phyloP scores from a whole-genome alignment of 2,113 vertebrate species.

The Xiphias gladius region DNA sequence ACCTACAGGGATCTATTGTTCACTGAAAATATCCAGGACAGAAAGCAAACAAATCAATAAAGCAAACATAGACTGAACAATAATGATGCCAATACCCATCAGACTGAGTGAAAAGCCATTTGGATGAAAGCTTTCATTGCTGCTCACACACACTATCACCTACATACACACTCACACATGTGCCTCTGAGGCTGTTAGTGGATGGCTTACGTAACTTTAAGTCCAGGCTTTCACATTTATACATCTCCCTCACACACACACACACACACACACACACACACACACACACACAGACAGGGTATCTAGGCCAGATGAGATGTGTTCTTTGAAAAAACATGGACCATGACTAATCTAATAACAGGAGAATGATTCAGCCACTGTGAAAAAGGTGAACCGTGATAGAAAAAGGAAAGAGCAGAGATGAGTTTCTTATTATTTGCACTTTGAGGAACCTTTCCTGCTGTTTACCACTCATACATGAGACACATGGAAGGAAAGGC shows the following conservation, averaged over 20 bases:
- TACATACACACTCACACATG: conserved; percentile 30
- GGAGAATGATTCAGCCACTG: conserved; percentile 34
- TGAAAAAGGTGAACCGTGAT: conserved; percentile 32
- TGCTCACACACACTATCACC: conserved; percentile 12
- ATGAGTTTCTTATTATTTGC: conserved; percentile 14
- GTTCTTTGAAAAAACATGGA: conserved; percentile 58
- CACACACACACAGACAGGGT: neutral
- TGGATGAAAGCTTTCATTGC: conserved; percentile 37
- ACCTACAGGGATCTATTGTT: conserved; percentile 54
- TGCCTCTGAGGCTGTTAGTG: conserved; percentile 38
- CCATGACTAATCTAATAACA: conserved; percentile 63
- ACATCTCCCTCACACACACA: conserved; percentile 18
- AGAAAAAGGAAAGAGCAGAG: neutral
- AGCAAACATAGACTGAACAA: conserved; percentile 50
- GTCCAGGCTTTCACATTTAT: conserved; percentile 51
- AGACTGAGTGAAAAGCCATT: conserved; percentile 36
- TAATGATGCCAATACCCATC: conserved; percentile 1
- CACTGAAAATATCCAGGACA: conserved; percentile 54
- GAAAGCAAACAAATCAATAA: conserved; percentile 61
- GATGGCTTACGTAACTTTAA: conserved; percentile 74
- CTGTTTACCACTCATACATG: conserved; percentile 22
- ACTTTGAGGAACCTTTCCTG: conserved; percentile 4
- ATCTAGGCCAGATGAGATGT: conserved; percentile 63
- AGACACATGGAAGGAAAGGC: neutral
- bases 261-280: neutral